Base-by-base conservation (phyloP, 2,888 invertebrate genomes). In the Tanaodytes sp. region DNA sequence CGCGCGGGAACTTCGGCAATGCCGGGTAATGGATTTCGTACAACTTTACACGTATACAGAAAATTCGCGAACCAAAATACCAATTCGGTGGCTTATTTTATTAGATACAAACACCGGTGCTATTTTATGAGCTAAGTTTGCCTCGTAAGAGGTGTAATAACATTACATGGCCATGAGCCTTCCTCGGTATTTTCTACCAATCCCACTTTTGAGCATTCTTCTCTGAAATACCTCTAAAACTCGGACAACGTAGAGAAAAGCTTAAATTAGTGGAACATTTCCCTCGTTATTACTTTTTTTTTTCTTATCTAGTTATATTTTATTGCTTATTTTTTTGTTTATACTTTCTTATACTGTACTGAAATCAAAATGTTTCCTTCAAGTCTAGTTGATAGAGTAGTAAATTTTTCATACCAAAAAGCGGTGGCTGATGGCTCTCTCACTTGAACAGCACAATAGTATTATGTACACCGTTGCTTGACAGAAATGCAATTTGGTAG, bases 401-500 rank as follows among this genome's bases (percentile, higher is more conserved):
- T n/a, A n/a, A n/a, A n/a, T n/a, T n/a, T n/a, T n/a, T n/a, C n/a
- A n/a, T n/a, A n/a, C n/a, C n/a, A n/a, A n/a, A n/a, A n/a, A n/a
- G n/a, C n/a, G n/a, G n/a, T 33, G 5, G 4, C n/a, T 33, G 23
- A 23, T 23, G 12, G 63, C 63, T 63, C 63, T 52, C 48, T 63
- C 58, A 62, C 23, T 40, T 23, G 43, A 54, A 45, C 54, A 54
- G 59, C 49, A 33, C 36, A 59, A 49, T 49, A 55, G 64, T 51
- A 43, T 61, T 33, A 40, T 48, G 68, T 54, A 49, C 40, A 59
- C 36, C 46, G n/a, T 54, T 54, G 58, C 63, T 43, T 58, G 54
- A 43, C 37, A 33, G 58, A 46, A 57, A 67, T 52, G 67, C 67
- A 71, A 71, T 71, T 71, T 61, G 51, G 46, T 12, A n/a, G 27